A percentile compares a stretch with the other conserved stretches of the same genome.
phyloP scores from a whole-genome alignment of 2,888 invertebrate species.

The Hirudinaria manillensis region DNA sequence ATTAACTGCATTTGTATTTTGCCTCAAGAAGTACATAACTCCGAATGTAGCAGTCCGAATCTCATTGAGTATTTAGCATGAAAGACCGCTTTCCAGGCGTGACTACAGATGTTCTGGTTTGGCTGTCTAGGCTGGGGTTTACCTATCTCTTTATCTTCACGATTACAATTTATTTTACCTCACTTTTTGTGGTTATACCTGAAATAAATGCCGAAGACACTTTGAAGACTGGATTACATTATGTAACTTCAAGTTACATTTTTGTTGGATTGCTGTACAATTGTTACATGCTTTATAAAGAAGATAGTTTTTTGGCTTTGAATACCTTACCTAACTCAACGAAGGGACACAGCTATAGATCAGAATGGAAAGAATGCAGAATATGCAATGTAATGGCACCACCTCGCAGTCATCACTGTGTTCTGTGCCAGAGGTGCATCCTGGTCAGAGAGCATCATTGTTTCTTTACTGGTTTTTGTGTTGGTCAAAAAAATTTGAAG shows the following conservation, averaged over 20 bases:
- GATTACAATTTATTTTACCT: neutral
- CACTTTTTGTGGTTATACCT: neutral
- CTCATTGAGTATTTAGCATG: too few relatives aligned
- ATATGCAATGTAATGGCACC: constrained; percentile 44
- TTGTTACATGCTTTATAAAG: neutral
- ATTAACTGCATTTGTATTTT: too few relatives aligned
- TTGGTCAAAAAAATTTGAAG: constrained; percentile 47
- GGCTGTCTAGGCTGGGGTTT: constrained; percentile 13
- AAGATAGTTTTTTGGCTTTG: constrained; percentile 6
- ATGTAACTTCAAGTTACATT: neutral
- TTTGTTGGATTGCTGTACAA: constrained; percentile 15
- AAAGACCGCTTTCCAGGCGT: neutral
- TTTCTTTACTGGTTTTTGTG: constrained; percentile 47
- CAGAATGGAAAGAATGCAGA: constrained; percentile 38
- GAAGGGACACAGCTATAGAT: neutral
- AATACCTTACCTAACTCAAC: neutral
- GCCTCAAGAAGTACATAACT: too few relatives aligned
- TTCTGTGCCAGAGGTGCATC: constrained; percentile 46
- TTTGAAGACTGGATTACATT: neutral
- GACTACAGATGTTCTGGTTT: neutral
- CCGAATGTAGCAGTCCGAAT: too few relatives aligned
- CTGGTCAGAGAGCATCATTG: constrained; percentile 49
- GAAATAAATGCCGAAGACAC: neutral
- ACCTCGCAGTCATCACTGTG: constrained; percentile 49
- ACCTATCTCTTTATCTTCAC: constrained; percentile 8